Base-by-base conservation (phyloP, 1,140 invertebrate species). In the Heterodera carotae region DNA sequence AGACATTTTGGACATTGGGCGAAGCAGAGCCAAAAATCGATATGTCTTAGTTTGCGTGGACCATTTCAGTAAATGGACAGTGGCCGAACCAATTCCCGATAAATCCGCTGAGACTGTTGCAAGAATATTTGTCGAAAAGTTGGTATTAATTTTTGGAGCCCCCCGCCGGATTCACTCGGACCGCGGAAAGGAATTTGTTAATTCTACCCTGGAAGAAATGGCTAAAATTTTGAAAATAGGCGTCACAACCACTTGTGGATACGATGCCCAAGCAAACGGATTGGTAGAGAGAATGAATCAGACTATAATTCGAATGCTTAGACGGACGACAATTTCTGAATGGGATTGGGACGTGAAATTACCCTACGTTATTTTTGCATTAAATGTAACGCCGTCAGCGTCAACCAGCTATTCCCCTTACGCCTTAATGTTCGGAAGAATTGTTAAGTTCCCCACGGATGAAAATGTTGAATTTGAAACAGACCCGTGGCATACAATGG, bases 251-350 rank as follows among this genome's bases (percentile, higher is more conserved):
- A 69, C 67, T 3, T 36, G 34, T 25, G 67, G 67, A 48, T 69
- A 69, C 29, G 67, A 69, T 2, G 25, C 67, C 2, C 36, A 69
- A n/a, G 67, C 67, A 12, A 69, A 69, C 12, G 67, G 67, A 69
- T 12, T 69, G 10, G 67, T 25, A 8, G 67, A 69, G 2, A 18
- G 67, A 27, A 31, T 25, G 2, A 69, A 69, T 33, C 67, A 69
- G 10, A 69, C 48, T 31, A 69, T 69, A 7, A 27, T 69, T 7
- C n/a, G 67, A 69, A 69, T 69, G 67, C 48, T 69, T n/a, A 69
- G 33, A 69, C 25, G 67, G 6, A 25, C 67, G 7, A 69, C 67
- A 33, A 48, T 48, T 8, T 69, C 67, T 31, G 48, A 69, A 25
- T 69, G 67, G 67, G 48, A 36, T 15, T 69, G 67, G 67, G 36